phyloP scores from a whole-genome alignment of 2,113 vertebrate genomes.

The Sander lucioperca region DNA sequence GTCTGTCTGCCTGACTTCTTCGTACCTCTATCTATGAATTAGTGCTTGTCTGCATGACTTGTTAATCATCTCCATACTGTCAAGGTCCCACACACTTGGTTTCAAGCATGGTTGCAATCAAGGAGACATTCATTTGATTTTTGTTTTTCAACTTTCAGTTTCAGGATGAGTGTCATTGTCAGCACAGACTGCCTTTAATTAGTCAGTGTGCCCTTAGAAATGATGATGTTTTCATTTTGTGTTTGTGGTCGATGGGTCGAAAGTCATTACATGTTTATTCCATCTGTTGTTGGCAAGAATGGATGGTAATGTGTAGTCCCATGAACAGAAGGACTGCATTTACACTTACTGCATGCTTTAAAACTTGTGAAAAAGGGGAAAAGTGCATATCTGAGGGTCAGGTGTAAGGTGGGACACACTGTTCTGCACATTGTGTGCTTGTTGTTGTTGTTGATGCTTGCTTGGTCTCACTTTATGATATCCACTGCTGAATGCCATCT shows the following conservation, averaged over 20 bases:
- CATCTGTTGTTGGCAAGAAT: constrained; percentile 7
- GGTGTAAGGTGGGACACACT: neutral
- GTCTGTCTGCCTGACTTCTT: constrained; percentile 27
- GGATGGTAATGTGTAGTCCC: neutral
- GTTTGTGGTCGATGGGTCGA: constrained; percentile 14
- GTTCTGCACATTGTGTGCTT: constrained; percentile 46
- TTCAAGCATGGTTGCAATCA: constrained; percentile 64
- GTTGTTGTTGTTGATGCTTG: constrained; percentile 57
- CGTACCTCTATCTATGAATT: constrained; percentile 6
- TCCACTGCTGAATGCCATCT: constrained; percentile 44
- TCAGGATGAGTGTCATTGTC: constrained; percentile 19
- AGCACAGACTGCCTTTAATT: neutral
- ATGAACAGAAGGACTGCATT: neutral
- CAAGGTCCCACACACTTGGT: constrained; percentile 26
- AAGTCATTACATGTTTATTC: constrained; percentile 29
- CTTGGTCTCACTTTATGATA: constrained; percentile 41
- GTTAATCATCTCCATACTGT: constrained; percentile 29
- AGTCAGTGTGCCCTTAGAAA: constrained; percentile 1
- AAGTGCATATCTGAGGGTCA: neutral
- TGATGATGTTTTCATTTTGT: constrained; percentile 14
- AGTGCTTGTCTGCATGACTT: constrained; percentile 59
- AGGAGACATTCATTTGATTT: constrained; percentile 15
- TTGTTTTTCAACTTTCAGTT: constrained; percentile 3
- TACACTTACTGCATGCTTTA: constrained; percentile 54
- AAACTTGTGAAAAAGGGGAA: neutral